Percentiles rank a stretch among this genome's conserved stretches.
phyloP scores from a whole-genome alignment of 2,113 vertebrate species.

The Heliornis fulica region DNA sequence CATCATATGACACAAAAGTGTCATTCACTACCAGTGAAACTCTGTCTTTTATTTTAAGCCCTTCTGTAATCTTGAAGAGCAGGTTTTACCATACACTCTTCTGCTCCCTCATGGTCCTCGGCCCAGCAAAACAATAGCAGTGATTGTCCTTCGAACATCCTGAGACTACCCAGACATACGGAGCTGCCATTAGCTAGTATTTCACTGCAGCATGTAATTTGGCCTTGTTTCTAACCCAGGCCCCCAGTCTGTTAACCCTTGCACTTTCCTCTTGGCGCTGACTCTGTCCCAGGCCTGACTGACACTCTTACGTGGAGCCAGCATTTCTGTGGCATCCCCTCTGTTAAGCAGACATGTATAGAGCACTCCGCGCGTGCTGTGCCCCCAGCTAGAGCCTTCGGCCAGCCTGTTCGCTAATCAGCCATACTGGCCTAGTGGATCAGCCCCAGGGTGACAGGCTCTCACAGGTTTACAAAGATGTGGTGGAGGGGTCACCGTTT shows the following conservation, averaged over 20 bases:
- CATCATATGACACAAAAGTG: background rate
- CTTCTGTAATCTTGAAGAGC: background rate
- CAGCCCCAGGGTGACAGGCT: background rate
- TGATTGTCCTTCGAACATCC: background rate
- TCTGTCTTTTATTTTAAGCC: background rate
- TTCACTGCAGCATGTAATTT: background rate
- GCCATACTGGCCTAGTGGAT: background rate
- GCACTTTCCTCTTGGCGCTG: background rate
- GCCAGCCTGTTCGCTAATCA: background rate
- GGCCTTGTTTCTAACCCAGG: background rate
- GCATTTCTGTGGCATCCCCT: background rate
- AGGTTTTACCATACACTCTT: background rate
- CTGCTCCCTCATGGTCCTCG: background rate
- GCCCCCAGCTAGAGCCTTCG: background rate
- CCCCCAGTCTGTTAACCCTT: background rate
- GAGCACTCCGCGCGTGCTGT: background rate
- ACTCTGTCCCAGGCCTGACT: background rate
- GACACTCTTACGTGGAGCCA: background rate
- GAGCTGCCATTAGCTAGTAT: background rate
- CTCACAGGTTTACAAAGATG: background rate
- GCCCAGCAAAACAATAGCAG: background rate
- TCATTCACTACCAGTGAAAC: background rate
- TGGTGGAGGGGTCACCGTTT: background rate
- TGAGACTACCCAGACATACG: background rate
- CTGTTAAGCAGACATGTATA: background rate